These are phyloP conservation scores for Petrolisthes manimaculis DNA, from an alignment of 2,888 invertebrate species.

Conservation along the genomic window DNA sequence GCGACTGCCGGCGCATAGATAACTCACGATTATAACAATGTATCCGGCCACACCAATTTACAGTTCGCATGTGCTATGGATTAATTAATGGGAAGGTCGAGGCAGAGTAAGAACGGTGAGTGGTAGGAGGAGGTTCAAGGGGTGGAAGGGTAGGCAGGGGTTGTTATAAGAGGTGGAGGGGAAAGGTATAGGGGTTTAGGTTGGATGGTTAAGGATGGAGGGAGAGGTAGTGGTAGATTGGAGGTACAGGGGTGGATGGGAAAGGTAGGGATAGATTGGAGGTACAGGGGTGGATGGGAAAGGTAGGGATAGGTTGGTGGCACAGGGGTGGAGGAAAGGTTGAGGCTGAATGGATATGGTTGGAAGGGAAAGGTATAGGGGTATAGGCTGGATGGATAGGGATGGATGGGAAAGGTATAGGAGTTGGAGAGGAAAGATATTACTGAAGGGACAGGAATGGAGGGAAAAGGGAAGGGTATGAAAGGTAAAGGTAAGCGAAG, in stretches of 20 bases:
- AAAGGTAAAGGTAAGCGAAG: no score
- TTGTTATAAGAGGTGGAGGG: not conserved
- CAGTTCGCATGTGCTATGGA: conserved; percentile 29
- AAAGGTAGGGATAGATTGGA: not conserved
- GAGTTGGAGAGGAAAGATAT: not conserved
- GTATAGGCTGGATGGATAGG: not conserved
- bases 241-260: not conserved
- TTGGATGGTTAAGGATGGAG: not conserved
- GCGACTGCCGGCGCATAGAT: conserved; percentile 46
- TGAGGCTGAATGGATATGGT: not conserved
- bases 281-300: conserved; percentile 2
- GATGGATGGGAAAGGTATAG: conserved; percentile 1
- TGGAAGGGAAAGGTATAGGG: not conserved
- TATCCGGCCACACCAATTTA: conserved; percentile 37
- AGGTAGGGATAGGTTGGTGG: not conserved
- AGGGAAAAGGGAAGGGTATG: no score
- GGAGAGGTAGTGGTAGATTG: not conserved
- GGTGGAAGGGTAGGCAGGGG: not conserved
- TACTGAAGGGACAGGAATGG: no score
- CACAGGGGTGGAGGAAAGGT: conserved; percentile 1
- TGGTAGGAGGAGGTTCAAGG: not conserved
- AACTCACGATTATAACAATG: conserved; percentile 34
- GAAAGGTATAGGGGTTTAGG: not conserved
- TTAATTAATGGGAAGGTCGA: conserved; percentile 36
- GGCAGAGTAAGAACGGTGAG: not conserved